Evolutionary conservation across 2,797 vertebrate genomes (phyloP).

Genomic region (Austrolebias charrua): DNA sequence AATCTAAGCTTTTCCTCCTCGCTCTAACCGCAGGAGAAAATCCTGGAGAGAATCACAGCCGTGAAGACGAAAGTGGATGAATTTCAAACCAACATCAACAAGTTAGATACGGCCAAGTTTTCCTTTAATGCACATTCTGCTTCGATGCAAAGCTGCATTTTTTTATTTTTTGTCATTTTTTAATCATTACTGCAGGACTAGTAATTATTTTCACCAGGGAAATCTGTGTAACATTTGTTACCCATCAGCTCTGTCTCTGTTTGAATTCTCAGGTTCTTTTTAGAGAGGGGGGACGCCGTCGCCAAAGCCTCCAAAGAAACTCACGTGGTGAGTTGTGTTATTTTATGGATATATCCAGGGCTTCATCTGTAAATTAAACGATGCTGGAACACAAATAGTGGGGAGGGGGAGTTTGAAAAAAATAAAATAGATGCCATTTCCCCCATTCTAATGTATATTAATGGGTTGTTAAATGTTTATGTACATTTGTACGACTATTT

Average conservation of each 20-base stretch:
- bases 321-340: slow-evolving; percentile 82
- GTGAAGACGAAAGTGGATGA: slow-evolving; percentile 88
- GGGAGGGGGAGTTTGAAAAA: too few species aligned
- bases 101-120: slow-evolving; percentile 69
- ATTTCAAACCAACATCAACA: slow-evolving; percentile 88
- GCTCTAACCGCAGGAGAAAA: slow-evolving; percentile 82
- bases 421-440: too few species aligned
- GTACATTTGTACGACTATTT: too few species aligned
- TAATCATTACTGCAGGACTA: background rate
- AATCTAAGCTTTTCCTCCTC: accelerated
- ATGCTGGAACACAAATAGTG: too few species aligned
- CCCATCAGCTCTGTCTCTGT: background rate
- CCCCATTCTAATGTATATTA: too few species aligned
- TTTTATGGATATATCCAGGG: too few species aligned
- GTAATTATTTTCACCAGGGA: too few species aligned
- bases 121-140: background rate
- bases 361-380: too few species aligned
- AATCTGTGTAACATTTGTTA: background rate
- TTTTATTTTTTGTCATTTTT: too few species aligned
- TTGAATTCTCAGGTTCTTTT: slow-evolving; percentile 79
- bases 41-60: slow-evolving; percentile 85
- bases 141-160: background rate
- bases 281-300: slow-evolving; percentile 89
- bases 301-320: slow-evolving; percentile 92
- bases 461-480: too few species aligned